Base-by-base conservation (phyloP, 1,140 invertebrate genomes). In the Schmidtea mediterranea region DNA sequence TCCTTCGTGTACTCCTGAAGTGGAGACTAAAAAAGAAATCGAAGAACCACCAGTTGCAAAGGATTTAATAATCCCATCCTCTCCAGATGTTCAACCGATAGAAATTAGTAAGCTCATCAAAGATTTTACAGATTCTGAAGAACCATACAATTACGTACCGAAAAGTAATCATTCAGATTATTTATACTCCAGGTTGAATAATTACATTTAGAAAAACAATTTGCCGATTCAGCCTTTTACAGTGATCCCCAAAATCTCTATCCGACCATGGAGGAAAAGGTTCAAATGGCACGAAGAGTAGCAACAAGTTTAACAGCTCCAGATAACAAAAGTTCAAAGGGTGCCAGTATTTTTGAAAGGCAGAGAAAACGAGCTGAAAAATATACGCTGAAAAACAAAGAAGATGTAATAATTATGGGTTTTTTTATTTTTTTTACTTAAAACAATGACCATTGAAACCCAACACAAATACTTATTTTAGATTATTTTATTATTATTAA, bases 231-330 rank as follows among this genome's bases (percentile, higher is more conserved):
- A 13, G 79, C 81, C 55, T 92, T 90, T 72, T 92, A 89, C 65
- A 59, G 64, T 43, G 60, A 63, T 40, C 76, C 79, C 13, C 74
- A 76, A 19, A 74, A 76, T 36, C 70, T 76, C 24, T 84, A 87
- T 65, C 84, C 84, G 1, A 89, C 84, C 0, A 78, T 92, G 47
- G 80, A 87, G 59, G 83, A 92, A 61, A 84, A 92, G 67, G 82
- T 90, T 57, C 76, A 82, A 60, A 69, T 90, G 49, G 83, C 82
- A 38, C 72, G 79, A 39, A 73, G 78, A 18, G 46, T 48, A 8
- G 46, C 46, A 18, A 23, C 6, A 2, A 48, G 36, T 24, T 23
- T 48, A 5, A 24, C 16, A 16, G 16, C 16, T 32, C 36, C 46
- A 3, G 36, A 18, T 40, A 48, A 48, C 15, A 13, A 40, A 37